Base-by-base conservation (phyloP, 2,113 vertebrate genomes). In the Spea bombifrons region DNA sequence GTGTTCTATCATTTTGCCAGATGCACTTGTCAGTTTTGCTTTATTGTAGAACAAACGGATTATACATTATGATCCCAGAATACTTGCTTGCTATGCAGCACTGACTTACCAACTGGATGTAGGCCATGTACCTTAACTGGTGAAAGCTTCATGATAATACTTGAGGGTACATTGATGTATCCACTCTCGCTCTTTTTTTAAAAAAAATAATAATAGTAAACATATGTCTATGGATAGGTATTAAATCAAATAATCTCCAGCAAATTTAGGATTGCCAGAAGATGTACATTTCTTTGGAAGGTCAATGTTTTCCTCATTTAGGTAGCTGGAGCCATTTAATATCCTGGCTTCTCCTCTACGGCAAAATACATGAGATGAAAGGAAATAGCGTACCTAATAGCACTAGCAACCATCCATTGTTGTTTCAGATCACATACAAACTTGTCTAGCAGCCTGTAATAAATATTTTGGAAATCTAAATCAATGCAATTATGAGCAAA, bases 181-280 rank as follows among this genome's bases (percentile, higher is more conserved):
- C 64, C 44, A 52, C 47, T 15, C 10, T 8, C 10, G 10, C 10
- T 59, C 10, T 59, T 59, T 66, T 72, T 76, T 57, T 3, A 77
- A n/a, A n/a, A n/a, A n/a, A n/a, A 43, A n/a, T 12, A 5, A 44
- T 80, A 80, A 80, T 80, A 65, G 70, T 80, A 80, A 80, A 80
- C 78, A 80, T 13, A 74, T 80, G 78, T 80, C 71, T 80, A 66
- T 49, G 48, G 4, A 49, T 66, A 10, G 74, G 66, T 65, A 73
- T 80, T 61, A 74, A 68, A 74, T 80, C 63, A 73, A 66, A 80
- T 59, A 48, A 64, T 73, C 77, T 66, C 55, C 3, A 73, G 61
- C 52, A 73, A 67, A 80, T 80, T 80, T 73, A 73, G 71, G 10
- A 43, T 48, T 80, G 71, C 78, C 71, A 80, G 61, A 66, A 79